phyloP scores from a whole-genome alignment of 2,797 vertebrate genomes.

The Fistularia tabacaria region DNA sequence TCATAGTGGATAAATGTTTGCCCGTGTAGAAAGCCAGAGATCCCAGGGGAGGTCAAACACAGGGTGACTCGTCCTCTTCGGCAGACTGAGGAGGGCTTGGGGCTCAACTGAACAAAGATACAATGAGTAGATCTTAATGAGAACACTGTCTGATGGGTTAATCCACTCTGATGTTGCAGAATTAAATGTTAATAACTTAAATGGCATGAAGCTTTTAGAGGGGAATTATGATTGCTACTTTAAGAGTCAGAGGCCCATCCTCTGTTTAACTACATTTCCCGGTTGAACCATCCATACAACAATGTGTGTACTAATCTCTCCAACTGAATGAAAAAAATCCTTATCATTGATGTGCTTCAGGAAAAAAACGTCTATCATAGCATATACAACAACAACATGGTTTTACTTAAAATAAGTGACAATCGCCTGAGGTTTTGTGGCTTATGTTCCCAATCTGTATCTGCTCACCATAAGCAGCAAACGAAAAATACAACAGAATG shows the following conservation, averaged over 20 bases:
- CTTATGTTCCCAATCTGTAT: not conserved
- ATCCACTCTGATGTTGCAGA: conserved; percentile 58
- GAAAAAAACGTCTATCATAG: conserved; percentile 2
- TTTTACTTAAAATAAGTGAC: conserved; percentile 14
- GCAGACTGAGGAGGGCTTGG: conserved; percentile 17
- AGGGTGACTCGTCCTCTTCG: conserved; percentile 2
- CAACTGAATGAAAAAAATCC: conserved; percentile 1
- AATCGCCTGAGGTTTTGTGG: not conserved
- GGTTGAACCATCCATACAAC: conserved; percentile 23
- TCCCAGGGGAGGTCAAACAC: conserved; percentile 10
- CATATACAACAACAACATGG: conserved; percentile 18
- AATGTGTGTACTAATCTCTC: conserved; percentile 27
- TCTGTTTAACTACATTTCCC: conserved; percentile 43
- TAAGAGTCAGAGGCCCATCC: conserved; percentile 35
- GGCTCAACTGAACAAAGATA: conserved; percentile 12
- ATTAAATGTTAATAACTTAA: conserved; percentile 74
- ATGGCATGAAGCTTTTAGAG: conserved; percentile 65
- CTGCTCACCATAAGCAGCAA: not conserved
- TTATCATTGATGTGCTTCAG: conserved; percentile 7
- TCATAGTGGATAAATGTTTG: not conserved
- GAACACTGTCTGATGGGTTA: conserved; percentile 54
- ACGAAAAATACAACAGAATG: conserved; percentile 13
- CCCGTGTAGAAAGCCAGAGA: conserved; percentile 4
- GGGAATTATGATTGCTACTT: conserved; percentile 49
- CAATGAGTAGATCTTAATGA: conserved; percentile 44